These are phyloP conservation scores for Erannis defoliaria DNA, from an alignment of 2,888 invertebrate genomes.

Conservation along the genomic window DNA sequence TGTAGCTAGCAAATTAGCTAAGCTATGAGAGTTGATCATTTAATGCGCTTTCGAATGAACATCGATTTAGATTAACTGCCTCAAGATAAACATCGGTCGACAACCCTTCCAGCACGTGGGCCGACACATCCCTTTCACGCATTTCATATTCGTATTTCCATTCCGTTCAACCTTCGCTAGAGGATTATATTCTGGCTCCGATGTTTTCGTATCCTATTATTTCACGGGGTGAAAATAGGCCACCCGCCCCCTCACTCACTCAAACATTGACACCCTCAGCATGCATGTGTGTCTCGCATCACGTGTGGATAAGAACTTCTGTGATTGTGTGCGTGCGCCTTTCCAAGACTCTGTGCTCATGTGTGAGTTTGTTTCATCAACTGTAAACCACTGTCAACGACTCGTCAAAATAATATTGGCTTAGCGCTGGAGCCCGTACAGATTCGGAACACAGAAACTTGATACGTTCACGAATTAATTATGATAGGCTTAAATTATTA, in stretches of 20 bases:
- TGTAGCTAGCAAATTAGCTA: not conserved
- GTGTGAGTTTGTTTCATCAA: slow-evolving; percentile 80
- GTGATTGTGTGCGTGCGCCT: slow-evolving; percentile 59
- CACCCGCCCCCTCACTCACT: slow-evolving; percentile 79
- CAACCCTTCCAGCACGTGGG: slow-evolving; percentile 81
- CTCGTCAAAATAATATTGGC: slow-evolving; percentile 86
- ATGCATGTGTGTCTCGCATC: slow-evolving; percentile 52
- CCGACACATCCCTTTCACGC: slow-evolving; percentile 77
- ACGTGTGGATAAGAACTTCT: slow-evolving; percentile 53
- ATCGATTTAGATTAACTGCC: slow-evolving; percentile 75
- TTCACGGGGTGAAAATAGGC: slow-evolving; percentile 86
- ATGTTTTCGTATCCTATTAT: slow-evolving; percentile 87
- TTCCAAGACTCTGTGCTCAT: slow-evolving; percentile 53
- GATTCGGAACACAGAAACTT: slow-evolving; percentile 72
- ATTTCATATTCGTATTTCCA: slow-evolving; percentile 85
- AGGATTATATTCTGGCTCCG: slow-evolving; percentile 86
- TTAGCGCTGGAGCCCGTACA: slow-evolving; percentile 73
- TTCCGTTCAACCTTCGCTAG: slow-evolving; percentile 83
- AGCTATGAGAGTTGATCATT: not conserved
- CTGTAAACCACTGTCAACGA: slow-evolving; percentile 85
- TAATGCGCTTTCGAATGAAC: slow-evolving; percentile 60
- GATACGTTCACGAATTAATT: slow-evolving; percentile 78
- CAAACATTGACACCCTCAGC: slow-evolving; percentile 63
- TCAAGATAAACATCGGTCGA: slow-evolving; percentile 74
- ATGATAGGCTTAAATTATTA: slow-evolving; percentile 45